A percentile compares a stretch with the other conserved stretches of the same genome.
These are phyloP conservation scores for Molorchus minor DNA, from an alignment of 2,888 invertebrate species.

Conservation along the genomic window DNA sequence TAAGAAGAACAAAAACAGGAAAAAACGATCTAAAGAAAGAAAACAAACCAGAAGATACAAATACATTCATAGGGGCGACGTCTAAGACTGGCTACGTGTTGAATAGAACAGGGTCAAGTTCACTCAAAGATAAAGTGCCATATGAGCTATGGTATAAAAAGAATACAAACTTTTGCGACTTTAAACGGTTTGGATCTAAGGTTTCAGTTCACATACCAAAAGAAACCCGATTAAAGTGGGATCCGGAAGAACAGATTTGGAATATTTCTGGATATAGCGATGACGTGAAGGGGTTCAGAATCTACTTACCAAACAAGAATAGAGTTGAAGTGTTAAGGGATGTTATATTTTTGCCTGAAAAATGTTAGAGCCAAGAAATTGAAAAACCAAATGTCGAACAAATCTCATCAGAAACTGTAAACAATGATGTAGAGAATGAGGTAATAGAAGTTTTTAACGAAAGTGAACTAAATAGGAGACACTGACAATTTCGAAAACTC, in stretches of 20 bases:
- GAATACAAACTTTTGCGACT: conserved; percentile 50
- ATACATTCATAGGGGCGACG: conserved; percentile 23
- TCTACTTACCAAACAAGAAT: conserved; percentile 35
- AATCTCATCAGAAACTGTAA: too few species aligned
- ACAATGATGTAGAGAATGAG: too few species aligned
- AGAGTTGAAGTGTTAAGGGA: conserved; percentile 35
- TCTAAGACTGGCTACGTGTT: conserved; percentile 29
- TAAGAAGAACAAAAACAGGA: conserved; percentile 17
- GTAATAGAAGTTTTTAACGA: background rate
- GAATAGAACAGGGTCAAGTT: conserved; percentile 39
- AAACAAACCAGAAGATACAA: too few species aligned
- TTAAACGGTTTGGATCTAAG: conserved; percentile 55
- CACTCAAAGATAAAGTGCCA: conserved; percentile 45
- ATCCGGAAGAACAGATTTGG: conserved; percentile 49
- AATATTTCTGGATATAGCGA: conserved; percentile 56
- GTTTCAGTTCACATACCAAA: conserved; percentile 55
- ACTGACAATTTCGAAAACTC: background rate
- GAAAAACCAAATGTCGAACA: too few species aligned
- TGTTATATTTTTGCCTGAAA: conserved; percentile 31
- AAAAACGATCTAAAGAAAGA: background rate
- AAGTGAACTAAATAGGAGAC: background rate
- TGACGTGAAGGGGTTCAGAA: conserved; percentile 35
- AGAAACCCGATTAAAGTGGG: conserved; percentile 51
- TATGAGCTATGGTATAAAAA: too few species aligned
- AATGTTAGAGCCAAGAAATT: too few species aligned